phyloP scores from a whole-genome alignment of 1,140 invertebrate genomes.

The Aporrectodea caliginosa region DNA sequence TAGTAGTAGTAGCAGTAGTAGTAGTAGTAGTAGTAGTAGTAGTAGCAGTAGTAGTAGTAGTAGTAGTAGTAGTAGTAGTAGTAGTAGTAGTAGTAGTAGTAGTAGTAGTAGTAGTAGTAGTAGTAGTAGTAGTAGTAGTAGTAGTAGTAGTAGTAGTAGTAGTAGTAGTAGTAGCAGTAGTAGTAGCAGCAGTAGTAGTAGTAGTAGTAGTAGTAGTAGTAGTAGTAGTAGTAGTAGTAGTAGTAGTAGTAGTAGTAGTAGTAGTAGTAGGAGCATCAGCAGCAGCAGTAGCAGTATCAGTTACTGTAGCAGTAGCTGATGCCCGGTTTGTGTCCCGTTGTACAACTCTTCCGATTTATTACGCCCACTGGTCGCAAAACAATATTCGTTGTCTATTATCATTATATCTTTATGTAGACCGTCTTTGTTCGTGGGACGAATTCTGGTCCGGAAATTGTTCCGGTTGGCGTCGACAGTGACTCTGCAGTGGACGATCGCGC shows the following conservation, averaged over 20 bases:
- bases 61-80: background rate
- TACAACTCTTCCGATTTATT: too few species aligned
- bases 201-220: background rate
- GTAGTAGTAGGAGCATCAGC: too few species aligned
- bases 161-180: slow-evolving; percentile 5
- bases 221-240: slow-evolving; percentile 5
- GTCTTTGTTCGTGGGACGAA: too few species aligned
- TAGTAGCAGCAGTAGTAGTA: slow-evolving; percentile 4
- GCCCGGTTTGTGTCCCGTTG: too few species aligned
- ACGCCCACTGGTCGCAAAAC: too few species aligned
- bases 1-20: slow-evolving; percentile 5
- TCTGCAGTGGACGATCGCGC: too few species aligned
- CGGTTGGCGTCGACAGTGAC: too few species aligned
- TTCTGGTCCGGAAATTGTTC: too few species aligned
- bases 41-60: background rate
- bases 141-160: slow-evolving; percentile 4
- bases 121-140: slow-evolving; percentile 7
- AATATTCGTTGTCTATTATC: too few species aligned
- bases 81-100: background rate
- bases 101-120: background rate
- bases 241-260: slow-evolving; percentile 7
- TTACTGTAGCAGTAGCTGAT: too few species aligned
- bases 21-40: slow-evolving; percentile 2
- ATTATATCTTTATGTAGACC: too few species aligned
- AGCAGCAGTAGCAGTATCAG: too few species aligned